A percentile compares a stretch with the other conserved stretches of the same genome.
These are phyloP conservation scores for Psettodes erumei DNA, from an alignment of 2,113 vertebrate species.

Conservation along the genomic window DNA sequence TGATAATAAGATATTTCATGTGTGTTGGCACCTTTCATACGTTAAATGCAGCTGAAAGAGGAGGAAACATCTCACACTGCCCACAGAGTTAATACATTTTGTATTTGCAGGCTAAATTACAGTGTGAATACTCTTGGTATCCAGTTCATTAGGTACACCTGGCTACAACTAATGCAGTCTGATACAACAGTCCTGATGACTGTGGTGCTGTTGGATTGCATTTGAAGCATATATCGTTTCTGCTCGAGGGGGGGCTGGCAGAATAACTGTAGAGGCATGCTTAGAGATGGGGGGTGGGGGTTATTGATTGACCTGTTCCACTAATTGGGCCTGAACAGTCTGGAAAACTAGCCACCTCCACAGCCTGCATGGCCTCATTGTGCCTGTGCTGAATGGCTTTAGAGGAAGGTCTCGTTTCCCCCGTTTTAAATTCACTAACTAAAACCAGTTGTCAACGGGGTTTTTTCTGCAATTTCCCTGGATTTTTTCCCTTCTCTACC, in stretches of 20 bases:
- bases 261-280: conserved; percentile 32
- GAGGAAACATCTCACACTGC: not conserved
- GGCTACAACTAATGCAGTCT: not conserved
- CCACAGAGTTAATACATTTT: not conserved
- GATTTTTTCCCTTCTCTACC: conserved; percentile 17
- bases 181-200: not conserved
- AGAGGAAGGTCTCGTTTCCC: conserved; percentile 40
- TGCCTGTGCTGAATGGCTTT: conserved; percentile 36
- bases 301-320: conserved; percentile 71
- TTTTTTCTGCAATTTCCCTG: conserved; percentile 19
- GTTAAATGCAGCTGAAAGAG: not conserved
- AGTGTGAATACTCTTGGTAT: not conserved
- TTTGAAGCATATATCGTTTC: not conserved
- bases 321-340: conserved; percentile 54
- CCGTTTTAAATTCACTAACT: conserved; percentile 38
- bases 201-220: not conserved
- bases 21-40: not conserved
- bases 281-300: conserved; percentile 30
- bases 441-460: conserved; percentile 44
- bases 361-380: not conserved
- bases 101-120: not conserved
- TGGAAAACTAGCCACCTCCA: not conserved
- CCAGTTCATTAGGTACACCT: not conserved
- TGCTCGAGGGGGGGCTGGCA: not conserved
- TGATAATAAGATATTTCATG: not conserved